A percentile compares a stretch with the other conserved stretches of the same genome.
Evolutionary conservation across 2,797 vertebrate species (phyloP).

Genomic region (Pachyuromys duprasi): DNA sequence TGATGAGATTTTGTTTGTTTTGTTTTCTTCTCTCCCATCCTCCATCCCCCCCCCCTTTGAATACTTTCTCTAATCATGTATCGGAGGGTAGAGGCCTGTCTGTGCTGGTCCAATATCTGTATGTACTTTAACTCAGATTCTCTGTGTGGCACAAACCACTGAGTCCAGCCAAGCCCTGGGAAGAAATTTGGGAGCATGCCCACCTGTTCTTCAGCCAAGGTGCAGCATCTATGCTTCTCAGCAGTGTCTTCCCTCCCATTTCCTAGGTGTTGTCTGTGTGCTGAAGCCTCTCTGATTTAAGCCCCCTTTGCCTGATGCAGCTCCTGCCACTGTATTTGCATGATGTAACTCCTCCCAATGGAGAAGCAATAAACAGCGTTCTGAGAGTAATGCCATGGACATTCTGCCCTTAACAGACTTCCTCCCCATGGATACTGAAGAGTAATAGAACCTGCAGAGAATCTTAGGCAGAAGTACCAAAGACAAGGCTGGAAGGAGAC

Average conservation of each 20-base stretch:
- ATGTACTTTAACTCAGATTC: constrained; percentile 22
- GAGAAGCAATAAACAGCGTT: neutral
- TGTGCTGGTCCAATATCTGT: neutral
- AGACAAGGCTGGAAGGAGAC: neutral
- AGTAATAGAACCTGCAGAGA: neutral
- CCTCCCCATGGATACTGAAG: neutral
- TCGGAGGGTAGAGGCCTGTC: constrained; percentile 3
- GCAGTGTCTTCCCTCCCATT: neutral
- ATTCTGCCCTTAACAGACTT: neutral
- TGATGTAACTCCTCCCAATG: neutral
- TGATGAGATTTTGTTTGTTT: neutral
- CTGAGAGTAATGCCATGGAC: neutral
- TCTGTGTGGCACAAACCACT: constrained; percentile 18
- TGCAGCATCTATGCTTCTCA: neutral
- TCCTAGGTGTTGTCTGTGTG: neutral
- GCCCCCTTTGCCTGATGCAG: too few species aligned
- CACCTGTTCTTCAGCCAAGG: neutral
- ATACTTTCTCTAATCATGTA: neutral
- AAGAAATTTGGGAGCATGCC: neutral
- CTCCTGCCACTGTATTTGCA: neutral
- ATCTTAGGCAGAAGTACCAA: neutral
- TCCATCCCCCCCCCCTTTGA: neutral
- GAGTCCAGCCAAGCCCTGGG: neutral
- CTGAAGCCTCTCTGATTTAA: neutral
- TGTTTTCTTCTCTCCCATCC: neutral